Percentiles rank a stretch among this genome's conserved stretches.
Evolutionary conservation across 2,797 vertebrate genomes (phyloP).

Genomic region (Anableps anableps): DNA sequence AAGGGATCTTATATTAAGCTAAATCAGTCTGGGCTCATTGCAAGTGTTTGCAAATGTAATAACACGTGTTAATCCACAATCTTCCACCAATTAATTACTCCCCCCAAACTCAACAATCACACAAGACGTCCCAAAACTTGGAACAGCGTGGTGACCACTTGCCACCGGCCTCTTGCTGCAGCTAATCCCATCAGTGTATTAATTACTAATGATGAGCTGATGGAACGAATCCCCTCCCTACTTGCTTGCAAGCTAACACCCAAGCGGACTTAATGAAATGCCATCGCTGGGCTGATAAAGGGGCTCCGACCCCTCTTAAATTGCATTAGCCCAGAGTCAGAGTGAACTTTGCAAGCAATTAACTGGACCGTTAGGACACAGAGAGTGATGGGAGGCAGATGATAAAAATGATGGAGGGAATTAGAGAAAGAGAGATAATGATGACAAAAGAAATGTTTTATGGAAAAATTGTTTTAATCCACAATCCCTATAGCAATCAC

Average conservation of each 20-base stretch:
- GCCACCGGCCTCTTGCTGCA: constrained; percentile 52
- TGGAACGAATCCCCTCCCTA: constrained; percentile 70
- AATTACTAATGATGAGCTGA: constrained; percentile 89
- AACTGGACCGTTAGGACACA: constrained; percentile 75
- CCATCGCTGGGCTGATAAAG: constrained; percentile 88
- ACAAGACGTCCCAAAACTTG: constrained; percentile 33
- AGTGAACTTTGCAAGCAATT: constrained; percentile 93
- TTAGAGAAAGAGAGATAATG: constrained; percentile 42
- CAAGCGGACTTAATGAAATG: constrained; percentile 88
- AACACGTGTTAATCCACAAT: constrained; percentile 8
- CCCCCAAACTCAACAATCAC: constrained; percentile 35
- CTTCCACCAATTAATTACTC: constrained; percentile 22
- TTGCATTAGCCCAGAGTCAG: constrained; percentile 87
- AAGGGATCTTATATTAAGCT: neutral
- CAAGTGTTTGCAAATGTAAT: neutral
- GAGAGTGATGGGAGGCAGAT: constrained; percentile 38
- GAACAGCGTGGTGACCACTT: constrained; percentile 55
- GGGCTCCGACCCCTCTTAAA: constrained; percentile 86
- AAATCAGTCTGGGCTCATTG: neutral
- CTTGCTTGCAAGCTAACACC: constrained; percentile 68
- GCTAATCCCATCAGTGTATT: constrained; percentile 83
- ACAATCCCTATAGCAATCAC: neutral
- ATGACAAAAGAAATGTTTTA: constrained; percentile 17
- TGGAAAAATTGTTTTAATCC: constrained; percentile 4
- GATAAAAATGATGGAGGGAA: constrained; percentile 33